Conservation (phyloP, 2,113 vertebrate species). For the Egretta garzetta region DNA sequence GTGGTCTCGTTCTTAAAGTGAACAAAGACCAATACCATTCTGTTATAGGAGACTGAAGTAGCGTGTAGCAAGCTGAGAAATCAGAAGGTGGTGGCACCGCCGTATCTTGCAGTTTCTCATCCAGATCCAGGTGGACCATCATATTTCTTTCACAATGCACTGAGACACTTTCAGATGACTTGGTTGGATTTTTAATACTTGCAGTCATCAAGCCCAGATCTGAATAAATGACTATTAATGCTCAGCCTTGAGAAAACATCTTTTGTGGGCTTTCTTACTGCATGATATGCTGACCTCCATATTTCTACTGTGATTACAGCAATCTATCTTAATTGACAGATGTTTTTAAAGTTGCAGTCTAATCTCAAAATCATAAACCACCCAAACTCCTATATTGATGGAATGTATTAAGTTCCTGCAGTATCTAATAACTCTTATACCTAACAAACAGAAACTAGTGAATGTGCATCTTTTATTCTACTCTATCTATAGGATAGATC, state of each 20-base stretch:
- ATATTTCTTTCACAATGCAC: neutral
- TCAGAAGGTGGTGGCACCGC: neutral
- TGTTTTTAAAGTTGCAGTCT: neutral
- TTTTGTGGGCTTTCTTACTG: neutral
- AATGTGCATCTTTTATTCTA: neutral
- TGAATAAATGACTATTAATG: neutral
- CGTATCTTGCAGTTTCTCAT: neutral
- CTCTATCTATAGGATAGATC: neutral
- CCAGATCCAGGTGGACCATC: neutral
- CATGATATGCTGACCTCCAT: neutral
- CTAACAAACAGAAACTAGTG: neutral
- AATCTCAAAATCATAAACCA: neutral
- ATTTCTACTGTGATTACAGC: neutral
- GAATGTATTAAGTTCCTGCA: neutral
- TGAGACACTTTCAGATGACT: neutral
- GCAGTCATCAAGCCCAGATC: neutral
- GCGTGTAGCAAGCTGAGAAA: neutral
- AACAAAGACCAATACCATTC: neutral
- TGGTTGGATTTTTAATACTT: neutral
- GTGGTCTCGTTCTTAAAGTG: neutral
- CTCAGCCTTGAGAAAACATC: neutral
- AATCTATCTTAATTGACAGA: neutral
- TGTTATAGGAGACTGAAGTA: neutral
- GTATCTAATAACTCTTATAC: neutral
- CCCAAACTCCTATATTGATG: neutral